Evolutionary conservation across 2,113 vertebrate genomes (phyloP).

Genomic region (Brachypodius melanocephalos): DNA sequence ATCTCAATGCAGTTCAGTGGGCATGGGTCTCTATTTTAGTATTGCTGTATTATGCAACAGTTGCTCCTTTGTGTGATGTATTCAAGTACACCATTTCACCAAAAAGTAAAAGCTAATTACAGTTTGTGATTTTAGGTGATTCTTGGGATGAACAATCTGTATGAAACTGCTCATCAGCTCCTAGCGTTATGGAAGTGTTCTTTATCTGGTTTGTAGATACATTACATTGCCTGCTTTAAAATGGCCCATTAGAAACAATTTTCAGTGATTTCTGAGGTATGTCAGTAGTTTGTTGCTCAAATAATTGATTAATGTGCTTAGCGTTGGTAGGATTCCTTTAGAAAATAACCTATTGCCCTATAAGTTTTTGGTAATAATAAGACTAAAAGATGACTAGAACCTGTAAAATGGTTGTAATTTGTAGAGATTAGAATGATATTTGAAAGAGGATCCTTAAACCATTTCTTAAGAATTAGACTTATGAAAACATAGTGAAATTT

Average conservation of each 20-base stretch:
- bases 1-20: fast-evolving
- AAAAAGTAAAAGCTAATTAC: not conserved
- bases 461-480: not conserved
- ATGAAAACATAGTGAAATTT: not conserved
- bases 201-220: not conserved
- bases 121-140: not conserved
- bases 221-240: not conserved
- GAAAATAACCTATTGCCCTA: not conserved
- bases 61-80: not conserved
- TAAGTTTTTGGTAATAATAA: not conserved
- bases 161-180: not conserved
- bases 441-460: not conserved
- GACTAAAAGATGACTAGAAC: not conserved
- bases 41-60: not conserved
- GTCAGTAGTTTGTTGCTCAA: not conserved
- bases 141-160: not conserved
- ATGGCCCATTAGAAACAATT: not conserved
- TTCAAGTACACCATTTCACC: not conserved
- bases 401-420: not conserved
- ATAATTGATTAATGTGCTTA: not conserved
- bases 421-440: not conserved
- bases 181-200: not conserved
- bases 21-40: not conserved
- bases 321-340: not conserved
- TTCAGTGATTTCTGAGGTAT: not conserved